Percentiles rank a stretch among this genome's conserved stretches.
phyloP scores from a whole-genome alignment of 2,113 vertebrate genomes.

The Blennius ocellaris region DNA sequence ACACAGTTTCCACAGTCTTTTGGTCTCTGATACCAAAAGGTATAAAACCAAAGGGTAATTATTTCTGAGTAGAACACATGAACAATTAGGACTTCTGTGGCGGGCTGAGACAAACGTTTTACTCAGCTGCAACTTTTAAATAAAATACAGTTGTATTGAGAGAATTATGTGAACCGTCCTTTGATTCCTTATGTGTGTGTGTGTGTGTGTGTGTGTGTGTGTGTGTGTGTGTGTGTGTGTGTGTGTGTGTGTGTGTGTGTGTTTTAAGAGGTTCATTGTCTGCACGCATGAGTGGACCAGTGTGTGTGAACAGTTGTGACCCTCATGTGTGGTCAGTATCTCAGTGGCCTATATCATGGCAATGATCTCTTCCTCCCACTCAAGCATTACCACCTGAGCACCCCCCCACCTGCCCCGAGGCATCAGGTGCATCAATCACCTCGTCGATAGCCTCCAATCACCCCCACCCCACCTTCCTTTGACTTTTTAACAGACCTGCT shows the following conservation, averaged over 20 bases:
- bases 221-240: too few relatives aligned
- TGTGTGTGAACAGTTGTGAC: conserved; percentile 41
- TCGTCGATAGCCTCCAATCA: conserved; percentile 28
- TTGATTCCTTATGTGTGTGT: too few relatives aligned
- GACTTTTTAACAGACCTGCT: conserved; percentile 32
- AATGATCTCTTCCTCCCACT: conserved; percentile 53
- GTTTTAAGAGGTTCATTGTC: neutral
- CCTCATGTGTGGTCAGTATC: conserved; percentile 63
- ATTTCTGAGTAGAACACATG: too few relatives aligned
- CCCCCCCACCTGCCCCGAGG: conserved; percentile 52
- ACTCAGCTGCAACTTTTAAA: too few relatives aligned
- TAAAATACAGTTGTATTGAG: too few relatives aligned
- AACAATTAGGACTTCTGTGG: too few relatives aligned
- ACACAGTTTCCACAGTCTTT: too few relatives aligned
- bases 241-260: neutral
- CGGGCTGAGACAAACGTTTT: too few relatives aligned
- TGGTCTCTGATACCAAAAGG: too few relatives aligned
- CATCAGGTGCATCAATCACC: conserved; percentile 66
- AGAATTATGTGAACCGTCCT: too few relatives aligned
- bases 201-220: too few relatives aligned
- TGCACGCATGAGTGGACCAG: conserved; percentile 36
- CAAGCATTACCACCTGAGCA: conserved; percentile 54
- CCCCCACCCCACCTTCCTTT: neutral
- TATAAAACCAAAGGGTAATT: too few relatives aligned
- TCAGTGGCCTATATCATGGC: conserved; percentile 29